Evolutionary conservation across 2,113 vertebrate species (phyloP), one percentile per base, ranked within the genome.

Genomic region (Coregonus clupeaformis): DNA sequence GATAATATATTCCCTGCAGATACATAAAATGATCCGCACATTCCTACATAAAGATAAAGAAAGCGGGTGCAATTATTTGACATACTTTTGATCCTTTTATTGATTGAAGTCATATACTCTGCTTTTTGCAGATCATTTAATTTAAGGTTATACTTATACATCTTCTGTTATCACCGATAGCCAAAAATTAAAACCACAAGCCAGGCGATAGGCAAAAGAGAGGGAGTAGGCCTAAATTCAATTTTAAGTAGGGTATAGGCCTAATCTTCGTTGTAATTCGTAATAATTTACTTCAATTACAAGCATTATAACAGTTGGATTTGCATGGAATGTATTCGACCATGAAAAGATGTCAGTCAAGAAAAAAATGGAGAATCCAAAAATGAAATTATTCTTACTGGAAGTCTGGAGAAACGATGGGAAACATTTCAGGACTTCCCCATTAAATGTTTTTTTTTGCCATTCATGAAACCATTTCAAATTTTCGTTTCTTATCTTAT

Each of bases 101-200:
- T 80, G 88, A 89, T 88, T 84, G 76, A 81, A 87, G 77, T 65
- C 72, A 72, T 74, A 63, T 71, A 78, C n/a, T 79, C 1, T 85
- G 77, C 27, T n/a, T 83, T 24, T 75, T 80, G 78, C 81, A 80
- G 84, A 82, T 76, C 73, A 69, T 79, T 62, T 47, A 25, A 75
- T 62, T 62, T 13, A 57, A 81, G 79, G 59, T 76, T 77, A 74
- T 67, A 71, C 55, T 4, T 77, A 64, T 79, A 59, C 73, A 79
- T 81, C 76, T 71, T 36, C 65, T 76, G 70, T 25, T 72, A 6
- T 73, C 57, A 24, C n/a, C n/a, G 13, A 52, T 4, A 52, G 16
- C 1, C 49, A 18, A 18, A 18, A 16, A 52, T 52, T 18, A 52
- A 42, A 52, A 52, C 49, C 18, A 60, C 5, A 60, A 60, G n/a